Percentiles rank a stretch among this genome's conserved stretches.
phyloP scores from a whole-genome alignment of 2,797 vertebrate species.

The Lagodon rhomboides region DNA sequence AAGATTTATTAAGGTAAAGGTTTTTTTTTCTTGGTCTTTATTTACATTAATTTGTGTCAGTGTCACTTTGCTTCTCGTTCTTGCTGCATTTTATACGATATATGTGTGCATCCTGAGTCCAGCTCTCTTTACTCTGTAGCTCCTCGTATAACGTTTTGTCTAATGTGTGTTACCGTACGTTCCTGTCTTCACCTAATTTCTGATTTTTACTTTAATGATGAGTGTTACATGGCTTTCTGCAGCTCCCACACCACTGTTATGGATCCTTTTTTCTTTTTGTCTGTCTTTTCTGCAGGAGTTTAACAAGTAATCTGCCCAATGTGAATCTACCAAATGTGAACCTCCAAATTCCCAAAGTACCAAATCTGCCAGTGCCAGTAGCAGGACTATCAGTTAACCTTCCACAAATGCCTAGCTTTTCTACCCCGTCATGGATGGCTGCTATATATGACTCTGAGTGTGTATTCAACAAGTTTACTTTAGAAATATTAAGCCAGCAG shows the following conservation, averaged over 20 bases:
- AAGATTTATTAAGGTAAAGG: constrained; percentile 36
- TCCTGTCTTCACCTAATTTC: constrained; percentile 75
- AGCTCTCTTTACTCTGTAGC: constrained; percentile 49
- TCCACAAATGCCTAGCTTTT: constrained; percentile 99
- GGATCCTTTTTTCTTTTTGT: constrained; percentile 98
- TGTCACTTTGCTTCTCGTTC: constrained; percentile 53
- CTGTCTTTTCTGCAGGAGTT: constrained; percentile 99
- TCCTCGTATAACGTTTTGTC: constrained; percentile 71
- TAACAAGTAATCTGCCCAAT: constrained; percentile 99
- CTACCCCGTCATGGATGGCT: constrained; percentile 99
- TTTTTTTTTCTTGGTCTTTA: constrained; percentile 37
- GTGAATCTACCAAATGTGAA: constrained; percentile 99
- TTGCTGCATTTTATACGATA: constrained; percentile 59
- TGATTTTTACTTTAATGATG: constrained; percentile 87
- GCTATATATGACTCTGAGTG: constrained; percentile 99
- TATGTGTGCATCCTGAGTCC: constrained; percentile 54
- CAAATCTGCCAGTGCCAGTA: constrained; percentile 96
- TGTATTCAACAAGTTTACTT: constrained; percentile 98
- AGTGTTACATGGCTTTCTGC: constrained; percentile 93
- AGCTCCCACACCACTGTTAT: constrained; percentile 97
- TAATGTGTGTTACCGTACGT: constrained; percentile 62
- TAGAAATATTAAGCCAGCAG: constrained; percentile 91
- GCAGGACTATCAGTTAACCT: constrained; percentile 99
- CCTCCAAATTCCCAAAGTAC: constrained; percentile 99
- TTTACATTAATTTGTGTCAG: constrained; percentile 37